Evolutionary conservation across 2,113 vertebrate genomes (phyloP), one percentile per base, ranked within the genome.

Genomic region (Craseonycteris thonglongyai): DNA sequence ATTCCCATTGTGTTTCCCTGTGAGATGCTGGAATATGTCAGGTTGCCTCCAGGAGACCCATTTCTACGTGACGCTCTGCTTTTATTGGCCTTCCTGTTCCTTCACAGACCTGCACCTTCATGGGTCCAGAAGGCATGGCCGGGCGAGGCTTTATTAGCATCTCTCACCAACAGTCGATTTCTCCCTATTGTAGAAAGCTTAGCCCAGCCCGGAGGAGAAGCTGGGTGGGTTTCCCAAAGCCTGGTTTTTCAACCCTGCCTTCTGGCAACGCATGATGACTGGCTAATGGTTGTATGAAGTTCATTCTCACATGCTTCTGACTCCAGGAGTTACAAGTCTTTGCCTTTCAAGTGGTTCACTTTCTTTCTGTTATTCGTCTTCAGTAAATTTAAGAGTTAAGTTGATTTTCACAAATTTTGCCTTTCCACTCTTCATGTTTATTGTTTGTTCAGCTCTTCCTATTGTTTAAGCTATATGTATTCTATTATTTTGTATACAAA

Each of bases 151-250:
- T 90, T 72, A 51, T 88, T 88, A 89, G n/a, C 16, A 10, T 63
- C 72, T 94, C 71, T 85, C 86, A 95, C 96, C 95, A 97, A 93
- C 68, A 79, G 94, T 93, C 92, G 94, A 72, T 95, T 95, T 90
- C 80, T 59, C 65, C 69, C 69, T 90, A 40, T 94, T 81, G 80
- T 88, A 54, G 40, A 93, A 88, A 93, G 85, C 81, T 88, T 79
- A 47, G 72, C 35, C 72, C 85, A 88, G 58, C 24, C 63, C 35
- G 42, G 33, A 92, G 80, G 89, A 95, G 49, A 87, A 93, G 38
- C 76, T 95, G 66, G 26, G 72, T 94, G 68, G 90, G 45, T 66
- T 93, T 97, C 93, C 87, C 81, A 93, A 95, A 95, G 89, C 35
- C 90, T 11, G 74, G 7, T 96, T 94, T 93, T 58, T 88, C 74